Percentiles rank a stretch among this genome's conserved stretches.
Conservation (phyloP, 53 echinoderm and acorn worm species). For the Apostichopus leukothele region DNA sequence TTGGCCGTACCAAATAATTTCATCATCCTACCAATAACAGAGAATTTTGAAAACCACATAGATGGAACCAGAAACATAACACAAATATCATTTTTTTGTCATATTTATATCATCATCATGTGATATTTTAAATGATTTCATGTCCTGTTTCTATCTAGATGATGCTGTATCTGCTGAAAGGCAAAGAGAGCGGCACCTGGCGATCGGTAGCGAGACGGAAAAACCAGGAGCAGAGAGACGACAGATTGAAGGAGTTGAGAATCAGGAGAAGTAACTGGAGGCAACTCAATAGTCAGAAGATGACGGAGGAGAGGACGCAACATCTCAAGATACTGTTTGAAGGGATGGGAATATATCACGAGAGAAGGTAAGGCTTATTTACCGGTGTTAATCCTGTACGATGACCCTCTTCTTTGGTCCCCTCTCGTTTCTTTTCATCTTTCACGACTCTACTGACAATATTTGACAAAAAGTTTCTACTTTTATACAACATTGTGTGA, state of each 20-base stretch:
- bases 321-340: slow-evolving; percentile 88
- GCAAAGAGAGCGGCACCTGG: slow-evolving; percentile 85
- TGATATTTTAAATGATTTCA: not conserved
- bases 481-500: too few species aligned
- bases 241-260: slow-evolving; percentile 72
- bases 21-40: too few species aligned
- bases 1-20: too few species aligned
- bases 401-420: too few species aligned
- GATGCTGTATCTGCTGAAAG: slow-evolving; percentile 83
- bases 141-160: slow-evolving; percentile 51
- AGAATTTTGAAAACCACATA: too few species aligned
- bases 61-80: too few species aligned
- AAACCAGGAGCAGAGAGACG: slow-evolving; percentile 62
- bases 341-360: slow-evolving; percentile 83
- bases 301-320: slow-evolving; percentile 63
- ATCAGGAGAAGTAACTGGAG: slow-evolving; percentile 79
- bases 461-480: too few species aligned
- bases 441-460: too few species aligned
- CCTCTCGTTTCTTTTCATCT: too few species aligned
- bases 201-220: slow-evolving; percentile 68
- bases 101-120: not conserved
- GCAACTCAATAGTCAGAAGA: slow-evolving; percentile 70
- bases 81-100: not conserved
- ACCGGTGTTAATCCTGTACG: too few species aligned
- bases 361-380: slow-evolving; percentile 61